Evolutionary conservation across 2,888 invertebrate genomes (phyloP).

Genomic region (Thelaira solivaga): DNA sequence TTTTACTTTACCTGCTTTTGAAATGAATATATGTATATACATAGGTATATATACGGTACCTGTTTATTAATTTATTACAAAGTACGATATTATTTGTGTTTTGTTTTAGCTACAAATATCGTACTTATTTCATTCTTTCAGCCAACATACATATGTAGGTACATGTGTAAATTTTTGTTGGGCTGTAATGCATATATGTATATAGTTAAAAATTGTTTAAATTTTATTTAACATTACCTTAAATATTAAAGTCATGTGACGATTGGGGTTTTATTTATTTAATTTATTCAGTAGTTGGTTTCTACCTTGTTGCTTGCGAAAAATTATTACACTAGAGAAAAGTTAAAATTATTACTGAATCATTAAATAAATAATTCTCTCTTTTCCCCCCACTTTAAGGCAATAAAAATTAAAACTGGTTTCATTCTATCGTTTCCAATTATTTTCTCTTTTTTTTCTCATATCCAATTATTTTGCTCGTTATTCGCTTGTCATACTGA

Average conservation of each 20-base stretch:
- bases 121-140: too few species aligned
- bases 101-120: background rate
- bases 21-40: background rate
- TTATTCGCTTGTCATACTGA: background rate
- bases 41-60: background rate
- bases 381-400: background rate
- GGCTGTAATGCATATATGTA: too few species aligned
- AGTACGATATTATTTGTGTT: background rate
- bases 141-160: too few species aligned
- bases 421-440: slow-evolving; percentile 9
- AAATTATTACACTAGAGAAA: background rate
- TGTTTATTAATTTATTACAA: background rate
- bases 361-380: background rate
- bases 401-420: slow-evolving; percentile 47
- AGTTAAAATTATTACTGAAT: slow-evolving; percentile 18
- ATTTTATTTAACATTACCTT: slow-evolving; percentile 18
- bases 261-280: background rate
- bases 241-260: slow-evolving; percentile 34
- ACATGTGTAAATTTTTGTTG: too few species aligned
- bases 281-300: slow-evolving; percentile 6
- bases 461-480: background rate
- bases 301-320: background rate
- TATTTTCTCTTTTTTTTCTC: background rate
- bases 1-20: background rate
- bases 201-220: background rate